Conservation (phyloP, 1,140 invertebrate species). For the Melitaea cinxia region DNA sequence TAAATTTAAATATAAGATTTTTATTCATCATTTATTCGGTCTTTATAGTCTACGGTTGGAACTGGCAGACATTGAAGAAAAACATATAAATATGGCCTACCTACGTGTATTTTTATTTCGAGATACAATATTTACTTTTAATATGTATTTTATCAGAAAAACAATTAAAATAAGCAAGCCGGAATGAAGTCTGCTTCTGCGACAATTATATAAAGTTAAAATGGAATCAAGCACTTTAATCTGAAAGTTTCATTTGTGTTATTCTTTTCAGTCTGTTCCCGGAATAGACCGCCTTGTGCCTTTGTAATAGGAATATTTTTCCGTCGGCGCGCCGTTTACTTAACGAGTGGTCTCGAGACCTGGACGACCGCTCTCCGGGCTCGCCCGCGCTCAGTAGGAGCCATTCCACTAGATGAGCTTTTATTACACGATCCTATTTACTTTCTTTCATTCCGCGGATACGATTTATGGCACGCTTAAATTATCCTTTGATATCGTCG, state of each 20-base stretch:
- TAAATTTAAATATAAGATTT: too few species aligned
- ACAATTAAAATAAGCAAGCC: slow-evolving; percentile 25
- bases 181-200: slow-evolving; percentile 25
- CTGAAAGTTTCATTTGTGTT: slow-evolving; percentile 39
- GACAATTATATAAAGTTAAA: slow-evolving; percentile 47
- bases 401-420: slow-evolving; percentile 31
- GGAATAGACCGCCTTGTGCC: slow-evolving; percentile 14
- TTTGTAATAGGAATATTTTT: slow-evolving; percentile 30
- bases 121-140: neutral
- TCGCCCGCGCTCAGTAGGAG: slow-evolving; percentile 15
- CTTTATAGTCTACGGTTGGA: too few species aligned
- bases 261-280: slow-evolving; percentile 35
- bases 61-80: too few species aligned
- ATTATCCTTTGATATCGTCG: slow-evolving; percentile 28
- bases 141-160: slow-evolving; percentile 17
- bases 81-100: too few species aligned
- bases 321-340: neutral
- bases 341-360: slow-evolving; percentile 45
- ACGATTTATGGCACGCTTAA: slow-evolving; percentile 29
- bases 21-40: too few species aligned
- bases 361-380: slow-evolving; percentile 38
- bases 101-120: neutral
- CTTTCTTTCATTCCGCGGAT: slow-evolving; percentile 26
- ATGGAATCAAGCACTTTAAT: slow-evolving; percentile 51
- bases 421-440: slow-evolving; percentile 30